Conservation (phyloP, 2,888 invertebrate genomes). For the Nemurella pictetii region DNA sequence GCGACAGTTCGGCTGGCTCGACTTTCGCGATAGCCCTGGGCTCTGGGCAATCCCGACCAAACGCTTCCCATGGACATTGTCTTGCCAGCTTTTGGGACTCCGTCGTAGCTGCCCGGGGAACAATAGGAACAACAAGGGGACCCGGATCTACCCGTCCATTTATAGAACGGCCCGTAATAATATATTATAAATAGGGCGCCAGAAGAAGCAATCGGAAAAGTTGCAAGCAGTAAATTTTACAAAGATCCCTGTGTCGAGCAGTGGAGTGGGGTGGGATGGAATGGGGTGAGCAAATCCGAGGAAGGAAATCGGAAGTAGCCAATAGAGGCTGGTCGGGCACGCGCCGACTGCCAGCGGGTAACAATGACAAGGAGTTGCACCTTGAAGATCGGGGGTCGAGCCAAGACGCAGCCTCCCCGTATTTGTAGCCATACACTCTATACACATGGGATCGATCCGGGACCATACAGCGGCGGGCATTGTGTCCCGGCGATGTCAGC, state of each 20-base stretch:
- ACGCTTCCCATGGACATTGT: background rate
- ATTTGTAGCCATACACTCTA: too few relatives aligned
- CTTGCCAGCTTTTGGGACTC: background rate
- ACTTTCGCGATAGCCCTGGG: background rate
- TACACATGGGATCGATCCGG: too few relatives aligned
- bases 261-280: background rate
- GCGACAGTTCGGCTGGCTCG: background rate
- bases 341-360: background rate
- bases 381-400: background rate
- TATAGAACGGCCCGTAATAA: background rate
- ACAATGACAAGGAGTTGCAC: background rate
- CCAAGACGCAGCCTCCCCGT: background rate
- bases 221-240: background rate
- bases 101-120: background rate
- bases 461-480: too few relatives aligned
- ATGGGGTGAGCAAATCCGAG: background rate
- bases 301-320: slow-evolving; percentile 17
- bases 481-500: background rate
- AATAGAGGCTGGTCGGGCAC: background rate
- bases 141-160: background rate
- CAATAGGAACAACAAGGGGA: background rate
- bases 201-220: background rate
- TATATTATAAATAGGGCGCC: background rate
- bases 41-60: background rate
- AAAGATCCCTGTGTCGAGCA: background rate